Evolutionary conservation across 2,888 invertebrate species (phyloP).

Genomic region (Caenorhabditis sp.): DNA sequence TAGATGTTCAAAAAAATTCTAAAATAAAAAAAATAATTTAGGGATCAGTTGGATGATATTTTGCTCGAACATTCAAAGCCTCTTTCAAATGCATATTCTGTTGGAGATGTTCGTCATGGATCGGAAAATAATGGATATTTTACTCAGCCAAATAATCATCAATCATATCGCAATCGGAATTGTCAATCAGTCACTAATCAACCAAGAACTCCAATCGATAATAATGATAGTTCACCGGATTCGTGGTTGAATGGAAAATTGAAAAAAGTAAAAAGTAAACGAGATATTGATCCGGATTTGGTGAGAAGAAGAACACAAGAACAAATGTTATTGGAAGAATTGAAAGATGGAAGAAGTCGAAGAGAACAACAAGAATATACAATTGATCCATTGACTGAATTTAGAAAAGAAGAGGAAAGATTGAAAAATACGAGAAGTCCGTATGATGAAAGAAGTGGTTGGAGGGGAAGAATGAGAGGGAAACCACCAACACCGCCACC

Average conservation of each 20-base stretch:
- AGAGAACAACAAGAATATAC: constrained; percentile 9
- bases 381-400: constrained; percentile 63
- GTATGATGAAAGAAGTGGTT: constrained; percentile 43
- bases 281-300: constrained; percentile 60
- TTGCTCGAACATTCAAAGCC: constrained; percentile 45
- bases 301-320: constrained; percentile 68
- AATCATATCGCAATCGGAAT: constrained; percentile 44
- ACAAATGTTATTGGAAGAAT: constrained; percentile 71
- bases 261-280: constrained; percentile 56
- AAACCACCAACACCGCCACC: constrained; percentile 71
- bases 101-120: constrained; percentile 29
- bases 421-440: constrained; percentile 57
- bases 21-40: constrained; percentile 12
- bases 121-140: neutral
- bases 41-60: constrained; percentile 60
- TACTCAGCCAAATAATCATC: neutral
- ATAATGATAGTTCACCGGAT: constrained; percentile 46
- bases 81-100: constrained; percentile 35
- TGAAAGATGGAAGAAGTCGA: constrained; percentile 55
- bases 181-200: constrained; percentile 45
- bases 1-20: neutral
- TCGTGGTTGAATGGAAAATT: constrained; percentile 68
- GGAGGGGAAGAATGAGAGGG: constrained; percentile 53
- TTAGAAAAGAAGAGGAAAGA: constrained; percentile 62
- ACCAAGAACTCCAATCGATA: neutral